Conservation (phyloP, 2,797 vertebrate genomes). For the Enteromius anoplus region DNA sequence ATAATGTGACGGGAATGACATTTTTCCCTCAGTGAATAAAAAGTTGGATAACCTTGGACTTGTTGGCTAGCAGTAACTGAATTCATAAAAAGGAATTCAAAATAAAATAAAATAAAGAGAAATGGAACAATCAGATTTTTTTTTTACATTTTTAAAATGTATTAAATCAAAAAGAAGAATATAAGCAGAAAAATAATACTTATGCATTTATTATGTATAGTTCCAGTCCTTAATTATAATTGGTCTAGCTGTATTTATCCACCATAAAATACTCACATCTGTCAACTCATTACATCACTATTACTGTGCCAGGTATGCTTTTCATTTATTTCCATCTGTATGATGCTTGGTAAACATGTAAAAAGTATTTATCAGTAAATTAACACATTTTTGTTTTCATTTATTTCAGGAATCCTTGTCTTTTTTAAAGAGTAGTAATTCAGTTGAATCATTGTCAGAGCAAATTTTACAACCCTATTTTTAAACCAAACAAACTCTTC, state of each 20-base stretch:
- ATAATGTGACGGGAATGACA: neutral
- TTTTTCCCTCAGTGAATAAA: neutral
- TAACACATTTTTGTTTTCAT: neutral
- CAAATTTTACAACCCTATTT: neutral
- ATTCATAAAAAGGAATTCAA: neutral
- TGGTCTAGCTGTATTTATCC: too few species aligned
- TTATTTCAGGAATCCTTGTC: slow-evolving; percentile 7
- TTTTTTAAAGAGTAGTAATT: neutral
- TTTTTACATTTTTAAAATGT: neutral
- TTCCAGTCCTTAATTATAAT: neutral
- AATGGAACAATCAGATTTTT: too few species aligned
- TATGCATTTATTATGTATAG: neutral
- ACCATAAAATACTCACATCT: neutral
- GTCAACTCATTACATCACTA: neutral
- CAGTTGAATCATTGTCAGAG: neutral
- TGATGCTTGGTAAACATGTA: neutral
- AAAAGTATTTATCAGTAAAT: neutral
- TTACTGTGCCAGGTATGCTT: neutral
- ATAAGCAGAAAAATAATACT: neutral
- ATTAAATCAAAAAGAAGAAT: neutral
- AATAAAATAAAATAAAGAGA: neutral
- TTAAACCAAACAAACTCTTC: neutral
- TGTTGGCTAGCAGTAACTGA: neutral
- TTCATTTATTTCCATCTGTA: neutral
- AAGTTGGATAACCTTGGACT: neutral